Evolutionary conservation across 2,888 invertebrate species (phyloP).

Genomic region (Calliphora vomitoria): DNA sequence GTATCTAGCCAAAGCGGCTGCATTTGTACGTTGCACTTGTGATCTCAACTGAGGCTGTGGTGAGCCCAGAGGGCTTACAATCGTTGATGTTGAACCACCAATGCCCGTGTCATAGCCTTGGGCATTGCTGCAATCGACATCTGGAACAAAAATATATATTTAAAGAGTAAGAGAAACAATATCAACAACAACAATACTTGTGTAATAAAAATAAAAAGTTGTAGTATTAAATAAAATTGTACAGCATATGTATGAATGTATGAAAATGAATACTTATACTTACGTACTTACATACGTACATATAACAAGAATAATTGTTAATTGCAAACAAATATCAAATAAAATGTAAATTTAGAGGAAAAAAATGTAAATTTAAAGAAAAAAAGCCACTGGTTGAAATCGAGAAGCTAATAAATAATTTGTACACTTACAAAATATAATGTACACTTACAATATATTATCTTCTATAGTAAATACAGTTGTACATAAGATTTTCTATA

Average conservation of each 20-base stretch:
- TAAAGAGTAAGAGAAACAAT: background rate
- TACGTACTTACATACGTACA: background rate
- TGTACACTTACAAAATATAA: constrained; percentile 13
- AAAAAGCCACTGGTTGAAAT: constrained; percentile 28
- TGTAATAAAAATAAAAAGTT: constrained; percentile 53
- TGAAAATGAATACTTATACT: no score
- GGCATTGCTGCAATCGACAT: constrained; percentile 83
- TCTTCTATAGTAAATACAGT: no score
- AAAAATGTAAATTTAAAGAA: constrained; percentile 29
- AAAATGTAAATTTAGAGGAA: constrained; percentile 40
- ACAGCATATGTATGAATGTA: constrained; percentile 1
- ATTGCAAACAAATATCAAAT: constrained; percentile 63
- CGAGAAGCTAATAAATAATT: constrained; percentile 14
- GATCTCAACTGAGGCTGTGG: constrained; percentile 85
- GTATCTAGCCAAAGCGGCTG: constrained; percentile 87
- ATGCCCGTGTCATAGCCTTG: constrained; percentile 85
- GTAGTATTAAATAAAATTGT: constrained; percentile 44
- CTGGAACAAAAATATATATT: constrained; percentile 72
- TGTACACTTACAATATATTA: constrained; percentile 9
- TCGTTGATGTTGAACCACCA: constrained; percentile 85
- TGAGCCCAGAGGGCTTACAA: constrained; percentile 85
- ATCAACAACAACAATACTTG: constrained; percentile 35
- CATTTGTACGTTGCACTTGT: constrained; percentile 86
- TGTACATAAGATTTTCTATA: no score
- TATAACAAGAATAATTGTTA: constrained; percentile 53